Conservation (phyloP, 2,888 invertebrate genomes). For the Nineta flava region DNA sequence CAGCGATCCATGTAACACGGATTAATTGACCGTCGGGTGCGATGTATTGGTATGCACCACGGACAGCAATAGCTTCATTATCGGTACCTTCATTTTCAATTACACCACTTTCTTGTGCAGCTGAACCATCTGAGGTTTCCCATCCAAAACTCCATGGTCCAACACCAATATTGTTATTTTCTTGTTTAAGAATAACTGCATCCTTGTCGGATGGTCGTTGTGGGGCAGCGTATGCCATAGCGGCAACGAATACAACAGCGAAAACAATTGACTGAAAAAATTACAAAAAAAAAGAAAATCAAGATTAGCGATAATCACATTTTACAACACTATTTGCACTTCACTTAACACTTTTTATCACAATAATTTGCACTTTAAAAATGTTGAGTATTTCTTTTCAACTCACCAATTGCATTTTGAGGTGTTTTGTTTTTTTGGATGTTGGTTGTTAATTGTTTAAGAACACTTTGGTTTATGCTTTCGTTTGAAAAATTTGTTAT, state of each 20-base stretch:
- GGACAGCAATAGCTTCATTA: constrained; percentile 32
- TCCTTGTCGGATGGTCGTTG: constrained; percentile 7
- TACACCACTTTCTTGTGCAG: constrained; percentile 32
- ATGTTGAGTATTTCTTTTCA: too few relatives aligned
- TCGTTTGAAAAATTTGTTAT: too few relatives aligned
- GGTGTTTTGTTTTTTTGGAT: too few relatives aligned
- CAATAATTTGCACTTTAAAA: too few relatives aligned
- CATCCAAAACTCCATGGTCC: constrained; percentile 21
- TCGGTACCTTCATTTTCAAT: constrained; percentile 35
- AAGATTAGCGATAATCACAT: too few relatives aligned
- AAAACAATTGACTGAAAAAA: constrained; percentile 3
- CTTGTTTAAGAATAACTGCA: constrained; percentile 18
- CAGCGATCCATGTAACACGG: constrained; percentile 25
- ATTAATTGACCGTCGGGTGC: constrained; percentile 32
- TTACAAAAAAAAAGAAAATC: too few relatives aligned
- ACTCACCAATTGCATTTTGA: too few relatives aligned
- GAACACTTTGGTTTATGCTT: too few relatives aligned
- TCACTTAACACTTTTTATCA: too few relatives aligned
- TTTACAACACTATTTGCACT: too few relatives aligned
- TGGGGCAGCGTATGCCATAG: constrained; percentile 17
- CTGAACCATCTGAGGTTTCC: constrained; percentile 28
- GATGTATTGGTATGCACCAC: constrained; percentile 34
- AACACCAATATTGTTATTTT: constrained; percentile 21
- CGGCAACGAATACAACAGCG: constrained; percentile 12
- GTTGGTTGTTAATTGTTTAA: too few relatives aligned